Evolutionary conservation across 2,113 vertebrate species (phyloP), one percentile per base, ranked within the genome.

Genomic region (Noturus placidus): DNA sequence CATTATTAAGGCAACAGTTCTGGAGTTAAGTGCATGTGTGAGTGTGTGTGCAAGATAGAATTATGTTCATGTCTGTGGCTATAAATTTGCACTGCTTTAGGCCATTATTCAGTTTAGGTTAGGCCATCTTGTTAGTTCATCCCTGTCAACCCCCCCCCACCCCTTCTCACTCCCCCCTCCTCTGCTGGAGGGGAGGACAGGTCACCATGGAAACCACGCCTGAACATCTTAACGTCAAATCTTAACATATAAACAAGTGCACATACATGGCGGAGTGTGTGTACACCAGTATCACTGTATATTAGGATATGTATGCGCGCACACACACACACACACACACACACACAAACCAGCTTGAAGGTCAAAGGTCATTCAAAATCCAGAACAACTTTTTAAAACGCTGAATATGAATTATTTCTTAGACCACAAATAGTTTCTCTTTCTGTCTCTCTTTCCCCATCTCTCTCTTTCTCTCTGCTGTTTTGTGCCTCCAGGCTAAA

Each of bases 201-300:
- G 90, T 92, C 89, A 90, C 91, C 91, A 92, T 92, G 87, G 90
- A 91, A 93, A 93, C 91, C 83, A 91, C 87, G 91, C 87, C 90
- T 88, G 87, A 87, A 91, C 90, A 91, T 88, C 92, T 93, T 92
- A 91, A 79, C 89, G 89, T 93, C 92, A 92, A 91, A 87, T 54
- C 63, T 52, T 90, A 83, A 86, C 88, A 90, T 89, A 86, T 88
- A 86, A 87, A 86, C 79, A 87, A 80, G 61, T 35, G 56, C 27
- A 33, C 83, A 76, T 46, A 89, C 81, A 85, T 72, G n/a, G 56
- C 81, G 80, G 70, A 52, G 69, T n/a, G 70, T 59, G 67, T 30
- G 56, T 70, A 74, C 59, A 50, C 69, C 50, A 19, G 11, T n/a
- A 70, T 74, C 30, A 54, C n/a, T n/a, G 25, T 56, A 22, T 30